phyloP scores from a whole-genome alignment of 1,140 invertebrate genomes.

The Artemia franciscana region DNA sequence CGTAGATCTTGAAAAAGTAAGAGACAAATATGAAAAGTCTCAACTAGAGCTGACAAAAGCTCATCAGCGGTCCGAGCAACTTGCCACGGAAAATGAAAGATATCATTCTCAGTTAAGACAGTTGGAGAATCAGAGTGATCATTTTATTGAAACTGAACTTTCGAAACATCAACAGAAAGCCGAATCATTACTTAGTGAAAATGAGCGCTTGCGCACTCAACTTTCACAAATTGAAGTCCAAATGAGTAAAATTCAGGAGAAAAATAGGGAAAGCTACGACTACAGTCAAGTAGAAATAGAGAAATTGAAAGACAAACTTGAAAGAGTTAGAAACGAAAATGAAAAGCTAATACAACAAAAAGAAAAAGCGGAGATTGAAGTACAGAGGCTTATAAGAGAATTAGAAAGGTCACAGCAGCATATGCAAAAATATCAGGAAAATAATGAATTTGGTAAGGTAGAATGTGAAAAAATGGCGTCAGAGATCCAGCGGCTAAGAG shows the following conservation, averaged over 20 bases:
- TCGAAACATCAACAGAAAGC: conserved; percentile 14
- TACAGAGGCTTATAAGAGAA: conserved; percentile 56
- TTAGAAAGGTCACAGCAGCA: conserved; percentile 52
- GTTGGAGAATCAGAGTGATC: conserved; percentile 18
- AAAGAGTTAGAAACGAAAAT: conserved; percentile 13
- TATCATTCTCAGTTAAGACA: conserved; percentile 15
- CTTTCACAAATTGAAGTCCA: conserved; percentile 25
- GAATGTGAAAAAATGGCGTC: conserved; percentile 56
- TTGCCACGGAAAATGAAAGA: conserved; percentile 18
- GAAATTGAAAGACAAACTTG: conserved; percentile 16
- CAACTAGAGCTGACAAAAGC: conserved; percentile 18
- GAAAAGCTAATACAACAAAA: conserved; percentile 10
- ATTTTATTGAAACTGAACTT: neutral
- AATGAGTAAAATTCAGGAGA: conserved; percentile 39
- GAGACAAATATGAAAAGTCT: conserved; percentile 46
- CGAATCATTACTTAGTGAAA: conserved; percentile 43
- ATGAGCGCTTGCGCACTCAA: conserved; percentile 41
- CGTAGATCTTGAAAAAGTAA: conserved; percentile 61
- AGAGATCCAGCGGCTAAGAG: conserved; percentile 49
- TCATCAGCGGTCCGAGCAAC: conserved; percentile 14
- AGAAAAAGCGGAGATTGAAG: conserved; percentile 51
- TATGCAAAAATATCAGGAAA: neutral
- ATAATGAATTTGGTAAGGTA: conserved; percentile 29
- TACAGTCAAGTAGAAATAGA: conserved; percentile 17
- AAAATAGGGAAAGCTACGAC: conserved; percentile 28